phyloP scores from a whole-genome alignment of 2,113 vertebrate species.

The Percopsis transmontana region DNA sequence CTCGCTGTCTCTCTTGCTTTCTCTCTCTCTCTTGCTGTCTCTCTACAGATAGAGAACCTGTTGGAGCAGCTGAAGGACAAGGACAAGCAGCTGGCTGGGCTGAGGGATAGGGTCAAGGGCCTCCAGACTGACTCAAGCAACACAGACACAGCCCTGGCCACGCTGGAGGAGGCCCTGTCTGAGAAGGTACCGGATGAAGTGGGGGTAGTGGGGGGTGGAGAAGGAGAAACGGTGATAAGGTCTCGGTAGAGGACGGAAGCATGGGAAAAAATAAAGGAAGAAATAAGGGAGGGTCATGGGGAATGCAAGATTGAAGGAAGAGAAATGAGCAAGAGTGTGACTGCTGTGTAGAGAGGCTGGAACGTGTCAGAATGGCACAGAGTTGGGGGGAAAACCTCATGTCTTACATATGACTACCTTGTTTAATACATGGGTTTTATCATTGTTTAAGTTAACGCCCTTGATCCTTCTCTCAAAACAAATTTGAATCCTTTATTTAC shows the following conservation, averaged over 20 bases:
- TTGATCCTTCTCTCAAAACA: no score
- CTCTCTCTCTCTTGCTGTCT: background rate
- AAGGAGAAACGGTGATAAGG: background rate
- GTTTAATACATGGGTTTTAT: no score
- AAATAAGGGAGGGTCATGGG: background rate
- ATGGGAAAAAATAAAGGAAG: no score
- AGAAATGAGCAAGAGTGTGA: no score
- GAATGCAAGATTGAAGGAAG: background rate
- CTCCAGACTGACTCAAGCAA: constrained; percentile 97
- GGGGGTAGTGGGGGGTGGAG: background rate
- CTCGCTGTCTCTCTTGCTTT: background rate
- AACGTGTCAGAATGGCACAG: background rate
- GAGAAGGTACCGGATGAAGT: constrained; percentile 84
- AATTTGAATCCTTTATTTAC: no score
- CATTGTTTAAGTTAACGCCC: no score
- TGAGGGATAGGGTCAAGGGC: constrained; percentile 93
- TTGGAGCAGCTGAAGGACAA: constrained; percentile 97
- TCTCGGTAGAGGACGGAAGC: no score
- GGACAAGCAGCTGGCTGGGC: constrained; percentile 92
- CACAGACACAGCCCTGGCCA: constrained; percentile 93
- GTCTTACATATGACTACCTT: no score
- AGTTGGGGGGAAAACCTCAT: no score
- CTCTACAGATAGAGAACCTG: constrained; percentile 92
- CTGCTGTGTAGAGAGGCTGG: background rate
- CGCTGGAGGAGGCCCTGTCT: constrained; percentile 92